A percentile compares a stretch with the other conserved stretches of the same genome.
Conservation (phyloP, 2,113 vertebrate genomes). For the Hippocampus barbouri region DNA sequence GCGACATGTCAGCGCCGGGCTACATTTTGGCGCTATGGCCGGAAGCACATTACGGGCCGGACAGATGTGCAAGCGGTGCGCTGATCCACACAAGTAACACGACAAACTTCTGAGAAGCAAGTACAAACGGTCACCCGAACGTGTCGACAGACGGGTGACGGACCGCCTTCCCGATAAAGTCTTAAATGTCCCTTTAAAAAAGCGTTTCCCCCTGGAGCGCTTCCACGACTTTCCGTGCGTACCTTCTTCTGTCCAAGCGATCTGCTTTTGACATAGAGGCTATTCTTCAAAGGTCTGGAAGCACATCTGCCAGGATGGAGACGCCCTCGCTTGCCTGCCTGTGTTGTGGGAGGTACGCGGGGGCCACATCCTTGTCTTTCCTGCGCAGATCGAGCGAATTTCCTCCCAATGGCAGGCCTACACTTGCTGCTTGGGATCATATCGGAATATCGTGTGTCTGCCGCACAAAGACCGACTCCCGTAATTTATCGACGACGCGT, state of each 20-base stretch:
- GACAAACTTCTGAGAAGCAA: conserved; percentile 37
- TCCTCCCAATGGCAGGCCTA: conserved; percentile 24
- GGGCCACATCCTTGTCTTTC: conserved; percentile 30
- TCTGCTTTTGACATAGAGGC: conserved; percentile 58
- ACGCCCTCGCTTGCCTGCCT: conserved; percentile 12
- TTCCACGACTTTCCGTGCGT: conserved; percentile 47
- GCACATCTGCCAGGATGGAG: conserved; percentile 49
- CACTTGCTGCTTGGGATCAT: not conserved
- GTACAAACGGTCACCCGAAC: conserved; percentile 29
- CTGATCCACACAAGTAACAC: conserved; percentile 2
- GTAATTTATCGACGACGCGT: conserved; percentile 3
- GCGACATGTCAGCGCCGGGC: not conserved
- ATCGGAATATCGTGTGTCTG: not conserved
- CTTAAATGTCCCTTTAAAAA: conserved; percentile 48
- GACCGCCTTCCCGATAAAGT: conserved; percentile 57
- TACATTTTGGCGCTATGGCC: conserved; percentile 15
- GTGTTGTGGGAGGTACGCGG: conserved; percentile 9
- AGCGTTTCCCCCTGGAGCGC: conserved; percentile 37
- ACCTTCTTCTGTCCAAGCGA: conserved; percentile 34
- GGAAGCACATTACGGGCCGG: conserved; percentile 3
- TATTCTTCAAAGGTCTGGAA: conserved; percentile 51
- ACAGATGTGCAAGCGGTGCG: conserved; percentile 19
- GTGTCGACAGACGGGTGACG: conserved; percentile 48
- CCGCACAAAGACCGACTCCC: conserved; percentile 31
- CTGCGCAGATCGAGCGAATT: conserved; percentile 33